phyloP scores from a whole-genome alignment of 2,797 vertebrate species.

The Mustela erminea region DNA sequence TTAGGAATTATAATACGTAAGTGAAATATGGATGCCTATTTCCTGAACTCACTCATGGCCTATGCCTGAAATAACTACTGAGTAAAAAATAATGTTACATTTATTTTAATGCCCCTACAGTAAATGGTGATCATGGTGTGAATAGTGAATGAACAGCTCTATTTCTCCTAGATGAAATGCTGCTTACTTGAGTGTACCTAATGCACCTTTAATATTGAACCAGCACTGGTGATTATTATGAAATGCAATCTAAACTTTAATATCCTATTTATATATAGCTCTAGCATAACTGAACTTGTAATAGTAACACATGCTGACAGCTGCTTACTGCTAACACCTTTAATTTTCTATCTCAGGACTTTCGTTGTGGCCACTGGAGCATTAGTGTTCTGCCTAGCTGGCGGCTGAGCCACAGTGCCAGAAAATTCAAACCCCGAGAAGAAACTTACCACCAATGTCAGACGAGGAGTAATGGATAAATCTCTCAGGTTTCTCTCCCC shows the following conservation, averaged over 20 bases:
- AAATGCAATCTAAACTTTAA: conserved; percentile 1
- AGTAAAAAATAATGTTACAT: background rate
- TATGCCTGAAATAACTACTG: conserved; percentile 20
- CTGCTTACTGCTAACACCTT: background rate
- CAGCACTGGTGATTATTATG: background rate
- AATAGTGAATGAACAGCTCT: conserved; percentile 23
- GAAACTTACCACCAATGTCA: background rate
- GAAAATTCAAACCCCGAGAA: background rate
- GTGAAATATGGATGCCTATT: conserved; percentile 24
- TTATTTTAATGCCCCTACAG: conserved; percentile 53
- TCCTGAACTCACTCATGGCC: conserved; percentile 5
- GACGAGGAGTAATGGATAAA: background rate
- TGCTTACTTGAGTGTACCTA: background rate
- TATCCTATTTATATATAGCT: background rate
- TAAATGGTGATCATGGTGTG: conserved; percentile 42
- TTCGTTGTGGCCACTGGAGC: background rate
- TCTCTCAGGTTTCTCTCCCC: background rate
- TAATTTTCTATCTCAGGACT: background rate
- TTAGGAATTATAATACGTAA: conserved; percentile 23
- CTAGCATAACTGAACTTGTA: background rate
- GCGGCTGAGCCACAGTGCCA: background rate
- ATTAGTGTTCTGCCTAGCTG: background rate
- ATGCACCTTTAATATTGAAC: background rate
- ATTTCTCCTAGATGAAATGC: conserved; percentile 27
- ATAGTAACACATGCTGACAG: background rate